phyloP scores from a whole-genome alignment of 2,113 vertebrate species.

The Coracopsis vasa region DNA sequence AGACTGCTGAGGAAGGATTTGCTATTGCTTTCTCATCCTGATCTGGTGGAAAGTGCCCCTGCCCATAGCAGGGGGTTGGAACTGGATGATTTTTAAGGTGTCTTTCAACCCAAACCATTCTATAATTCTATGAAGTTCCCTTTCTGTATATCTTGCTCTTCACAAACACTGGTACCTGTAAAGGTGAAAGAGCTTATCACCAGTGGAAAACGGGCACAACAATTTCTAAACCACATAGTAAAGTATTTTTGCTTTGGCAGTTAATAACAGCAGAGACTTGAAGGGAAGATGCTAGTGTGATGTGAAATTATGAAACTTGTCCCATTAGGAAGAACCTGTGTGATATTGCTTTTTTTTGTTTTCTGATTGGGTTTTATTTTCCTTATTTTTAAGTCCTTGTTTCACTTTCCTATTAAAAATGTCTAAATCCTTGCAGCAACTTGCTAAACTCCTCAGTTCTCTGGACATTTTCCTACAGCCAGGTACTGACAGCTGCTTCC shows the following conservation, averaged over 20 bases:
- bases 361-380: background rate
- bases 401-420: background rate
- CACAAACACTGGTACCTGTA: background rate
- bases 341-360: background rate
- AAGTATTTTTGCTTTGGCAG: background rate
- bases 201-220: background rate
- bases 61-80: background rate
- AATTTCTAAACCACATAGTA: background rate
- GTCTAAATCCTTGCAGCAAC: background rate
- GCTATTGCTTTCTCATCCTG: background rate
- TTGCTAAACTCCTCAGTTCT: background rate
- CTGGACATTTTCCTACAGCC: background rate
- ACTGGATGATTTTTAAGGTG: background rate
- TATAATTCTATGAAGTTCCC: background rate
- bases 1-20: background rate
- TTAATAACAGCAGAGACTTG: background rate
- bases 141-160: background rate
- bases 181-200: background rate
- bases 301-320: background rate
- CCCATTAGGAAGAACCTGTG: background rate
- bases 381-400: background rate
- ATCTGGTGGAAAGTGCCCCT: background rate
- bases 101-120: background rate
- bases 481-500: background rate
- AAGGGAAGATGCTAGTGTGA: background rate